phyloP scores from a whole-genome alignment of 2,113 vertebrate genomes.

The Lampris megalopsis region DNA sequence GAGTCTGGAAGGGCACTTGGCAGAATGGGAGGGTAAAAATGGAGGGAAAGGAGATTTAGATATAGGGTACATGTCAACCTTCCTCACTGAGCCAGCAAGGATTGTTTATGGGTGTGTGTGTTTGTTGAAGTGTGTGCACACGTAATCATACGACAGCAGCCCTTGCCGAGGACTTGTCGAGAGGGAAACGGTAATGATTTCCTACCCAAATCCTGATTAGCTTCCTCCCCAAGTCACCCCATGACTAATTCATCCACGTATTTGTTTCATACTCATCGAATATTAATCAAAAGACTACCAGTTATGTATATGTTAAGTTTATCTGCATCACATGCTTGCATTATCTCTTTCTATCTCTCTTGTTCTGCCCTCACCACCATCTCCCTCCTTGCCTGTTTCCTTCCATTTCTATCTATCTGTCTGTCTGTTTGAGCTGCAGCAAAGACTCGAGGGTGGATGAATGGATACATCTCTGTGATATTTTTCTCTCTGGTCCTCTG shows the following conservation, averaged over 20 bases:
- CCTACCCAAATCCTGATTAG: constrained; percentile 22
- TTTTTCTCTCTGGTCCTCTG: constrained; percentile 50
- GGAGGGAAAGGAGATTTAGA: not conserved
- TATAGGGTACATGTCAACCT: constrained; percentile 10
- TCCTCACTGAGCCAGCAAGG: not conserved
- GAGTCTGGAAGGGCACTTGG: constrained; percentile 23
- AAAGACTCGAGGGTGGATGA: constrained; percentile 78
- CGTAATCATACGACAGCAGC: not conserved
- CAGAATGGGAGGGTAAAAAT: constrained; percentile 10
- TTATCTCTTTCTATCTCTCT: not conserved
- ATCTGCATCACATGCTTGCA: constrained; percentile 9
- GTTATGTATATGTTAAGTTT: constrained; percentile 28
- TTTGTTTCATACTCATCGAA: constrained; percentile 43
- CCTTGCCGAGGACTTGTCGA: not conserved
- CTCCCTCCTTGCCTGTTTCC: constrained; percentile 9
- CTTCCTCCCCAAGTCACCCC: not conserved
- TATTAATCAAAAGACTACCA: constrained; percentile 45
- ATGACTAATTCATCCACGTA: constrained; percentile 51
- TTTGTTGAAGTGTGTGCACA: not conserved
- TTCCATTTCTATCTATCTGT: constrained; percentile 15
- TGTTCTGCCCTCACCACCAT: constrained; percentile 16
- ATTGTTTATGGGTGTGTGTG: constrained; percentile 19
- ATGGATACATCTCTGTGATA: constrained; percentile 58
- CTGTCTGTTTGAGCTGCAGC: constrained; percentile 30
- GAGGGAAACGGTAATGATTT: constrained; percentile 15